Base-by-base conservation (phyloP, 2,113 vertebrate species). In the Andinoacara biseriatus region DNA sequence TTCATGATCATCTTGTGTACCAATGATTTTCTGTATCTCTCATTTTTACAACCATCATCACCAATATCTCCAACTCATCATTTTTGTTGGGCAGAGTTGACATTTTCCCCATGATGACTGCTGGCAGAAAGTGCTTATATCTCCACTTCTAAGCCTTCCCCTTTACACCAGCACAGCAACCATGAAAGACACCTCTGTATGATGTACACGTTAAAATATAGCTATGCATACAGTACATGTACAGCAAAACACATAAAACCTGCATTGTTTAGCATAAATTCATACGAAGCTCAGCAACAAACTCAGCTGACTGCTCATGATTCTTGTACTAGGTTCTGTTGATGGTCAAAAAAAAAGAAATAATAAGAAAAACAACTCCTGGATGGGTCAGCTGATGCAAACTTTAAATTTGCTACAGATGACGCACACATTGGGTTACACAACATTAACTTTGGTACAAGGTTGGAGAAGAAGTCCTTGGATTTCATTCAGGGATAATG, bases 391-490 rank as follows among this genome's bases (percentile, higher is more conserved):
- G 24, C 18, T 10, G 22, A 69, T 69, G 15, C 15, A 18, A 69
- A 29, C 46, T 67, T 18, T 49, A 52, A 46, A 72, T 18, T 6
- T 17, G 14, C 4, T 72, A 22, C 65, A 56, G 60, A 81, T 88
- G 75, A 90, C 63, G 63, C 86, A 86, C 40, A 24, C 9, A 65
- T 65, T 38, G 56, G 49, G 63, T 83, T 69, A 54, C 63, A 54
- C 58, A 78, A 80, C 69, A 43, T 74, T 26, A 9, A 18, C 10
- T 69, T 24, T 22, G 74, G 22, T n/a, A 5, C 67, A 77, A 77
- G 83, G 85, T 74, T 78, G 84, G 56, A 14, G 31, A 1, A 79
- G 40, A 43, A 67, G 82, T 60, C 58, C 49, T 74, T 72, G 78
- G 24, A 80, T 81, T 75, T 76, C 56, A 79, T 83, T 76, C 59